phyloP scores from a whole-genome alignment of 92 coral and sea anemone genomes.

The Epizoanthus stellaris region DNA sequence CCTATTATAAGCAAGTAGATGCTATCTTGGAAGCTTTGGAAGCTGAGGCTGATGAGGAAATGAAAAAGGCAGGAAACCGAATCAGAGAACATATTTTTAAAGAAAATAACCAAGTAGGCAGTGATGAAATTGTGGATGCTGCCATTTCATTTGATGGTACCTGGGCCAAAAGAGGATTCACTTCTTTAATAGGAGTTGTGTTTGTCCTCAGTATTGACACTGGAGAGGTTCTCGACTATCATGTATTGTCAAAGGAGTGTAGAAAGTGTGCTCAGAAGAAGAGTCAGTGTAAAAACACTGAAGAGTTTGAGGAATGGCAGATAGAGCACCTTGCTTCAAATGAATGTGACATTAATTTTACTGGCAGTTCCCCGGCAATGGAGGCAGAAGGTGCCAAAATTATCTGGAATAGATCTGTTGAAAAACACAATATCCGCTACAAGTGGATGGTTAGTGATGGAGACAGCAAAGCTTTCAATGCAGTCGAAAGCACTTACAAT shows the following conservation, averaged over 20 bases:
- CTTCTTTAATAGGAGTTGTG: not conserved
- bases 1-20: conserved; percentile 50
- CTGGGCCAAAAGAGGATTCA: conserved; percentile 39
- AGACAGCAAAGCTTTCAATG: conserved; percentile 56
- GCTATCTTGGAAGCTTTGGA: conserved; percentile 42
- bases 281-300: conserved; percentile 41
- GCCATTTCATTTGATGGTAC: conserved; percentile 15
- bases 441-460: conserved; percentile 72
- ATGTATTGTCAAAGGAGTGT: conserved; percentile 54
- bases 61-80: conserved; percentile 42
- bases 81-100: conserved; percentile 33
- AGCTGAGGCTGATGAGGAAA: conserved; percentile 57
- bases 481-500: conserved; percentile 49
- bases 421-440: conserved; percentile 56
- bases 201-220: conserved; percentile 24
- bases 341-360: conserved; percentile 51
- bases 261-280: conserved; percentile 58
- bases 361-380: conserved; percentile 69
- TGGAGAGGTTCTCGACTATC: conserved; percentile 53
- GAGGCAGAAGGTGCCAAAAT: conserved; percentile 64
- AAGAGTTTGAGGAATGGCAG: conserved; percentile 42
- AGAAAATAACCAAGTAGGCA: conserved; percentile 11
- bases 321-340: conserved; percentile 27
- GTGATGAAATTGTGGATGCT: conserved; percentile 27
- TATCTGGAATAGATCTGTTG: conserved; percentile 61